A percentile compares a stretch with the other conserved stretches of the same genome.
These are phyloP conservation scores for Dorcus parallelipipedus DNA, from an alignment of 2,888 invertebrate species.

Conservation along the genomic window DNA sequence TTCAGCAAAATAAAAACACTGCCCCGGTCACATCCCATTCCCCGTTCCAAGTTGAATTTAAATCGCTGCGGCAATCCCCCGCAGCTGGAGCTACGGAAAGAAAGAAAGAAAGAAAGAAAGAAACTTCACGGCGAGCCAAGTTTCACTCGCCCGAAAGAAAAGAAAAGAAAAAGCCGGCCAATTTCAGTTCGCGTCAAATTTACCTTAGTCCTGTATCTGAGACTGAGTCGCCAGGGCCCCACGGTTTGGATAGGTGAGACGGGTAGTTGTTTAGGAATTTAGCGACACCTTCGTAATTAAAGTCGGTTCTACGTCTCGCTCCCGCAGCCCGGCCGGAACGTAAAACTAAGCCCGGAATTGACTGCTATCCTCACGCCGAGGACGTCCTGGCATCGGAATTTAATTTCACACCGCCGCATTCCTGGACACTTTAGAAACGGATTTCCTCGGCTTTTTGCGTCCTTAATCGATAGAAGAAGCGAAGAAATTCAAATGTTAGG, in stretches of 20 bases:
- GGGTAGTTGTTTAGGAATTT: background rate
- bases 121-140: background rate
- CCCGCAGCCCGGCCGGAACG: too few relatives aligned
- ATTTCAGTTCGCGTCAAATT: background rate
- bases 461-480: slow-evolving; percentile 10
- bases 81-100: background rate
- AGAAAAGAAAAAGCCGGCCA: background rate
- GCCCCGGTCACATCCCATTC: too few relatives aligned
- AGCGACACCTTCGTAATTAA: slow-evolving; percentile 1
- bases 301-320: background rate
- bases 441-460: background rate
- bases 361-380: background rate
- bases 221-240: background rate
- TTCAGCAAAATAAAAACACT: too few relatives aligned
- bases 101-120: background rate
- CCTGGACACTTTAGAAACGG: slow-evolving; percentile 18
- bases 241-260: background rate
- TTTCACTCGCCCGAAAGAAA: background rate
- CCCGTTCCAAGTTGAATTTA: background rate
- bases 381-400: slow-evolving; percentile 37
- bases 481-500: too few relatives aligned
- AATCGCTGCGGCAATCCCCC: background rate
- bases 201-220: background rate
- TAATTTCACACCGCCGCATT: slow-evolving; percentile 40
- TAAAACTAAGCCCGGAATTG: background rate